Evolutionary conservation across 1,140 invertebrate species (phyloP).

Genomic region (Ceratina australensis): DNA sequence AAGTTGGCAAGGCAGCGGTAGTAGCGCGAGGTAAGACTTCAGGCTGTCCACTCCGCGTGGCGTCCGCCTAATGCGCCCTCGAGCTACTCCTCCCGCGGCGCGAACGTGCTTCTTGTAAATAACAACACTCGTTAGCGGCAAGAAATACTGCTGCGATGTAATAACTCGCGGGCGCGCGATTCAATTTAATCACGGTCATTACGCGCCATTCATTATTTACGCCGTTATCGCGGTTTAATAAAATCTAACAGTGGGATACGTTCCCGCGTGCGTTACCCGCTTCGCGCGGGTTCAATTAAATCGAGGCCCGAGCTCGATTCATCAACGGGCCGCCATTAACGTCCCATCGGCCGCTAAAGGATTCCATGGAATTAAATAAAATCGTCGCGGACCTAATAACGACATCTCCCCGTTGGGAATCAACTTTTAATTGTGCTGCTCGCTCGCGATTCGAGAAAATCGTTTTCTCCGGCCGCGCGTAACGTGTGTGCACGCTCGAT

Average conservation of each 20-base stretch:
- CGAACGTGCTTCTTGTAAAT: conserved; percentile 29
- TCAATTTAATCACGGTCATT: conserved; percentile 48
- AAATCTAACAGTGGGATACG: conserved; percentile 25
- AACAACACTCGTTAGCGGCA: conserved; percentile 45
- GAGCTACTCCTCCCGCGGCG: conserved; percentile 36
- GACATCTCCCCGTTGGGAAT: conserved; percentile 4
- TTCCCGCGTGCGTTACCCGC: not conserved
- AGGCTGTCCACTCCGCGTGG: conserved; percentile 32
- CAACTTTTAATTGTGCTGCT: not conserved
- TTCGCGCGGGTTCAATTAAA: conserved; percentile 26
- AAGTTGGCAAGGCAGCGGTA: not conserved
- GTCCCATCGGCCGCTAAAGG: not conserved
- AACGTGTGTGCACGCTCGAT: not conserved
- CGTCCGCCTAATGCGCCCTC: conserved; percentile 38
- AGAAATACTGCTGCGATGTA: conserved; percentile 25
- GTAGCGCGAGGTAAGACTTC: not conserved
- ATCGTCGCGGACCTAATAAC: not conserved
- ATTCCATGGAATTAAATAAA: conserved; percentile 5
- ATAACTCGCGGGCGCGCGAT: conserved; percentile 33
- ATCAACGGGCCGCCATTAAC: conserved; percentile 35
- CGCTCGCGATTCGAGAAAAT: conserved; percentile 3
- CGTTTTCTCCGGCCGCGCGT: not conserved
- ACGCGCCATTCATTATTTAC: conserved; percentile 47
- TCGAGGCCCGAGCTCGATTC: conserved; percentile 15
- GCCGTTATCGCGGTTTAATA: conserved; percentile 39